phyloP scores from a whole-genome alignment of 2,797 vertebrate species.

The Falco rusticolus region DNA sequence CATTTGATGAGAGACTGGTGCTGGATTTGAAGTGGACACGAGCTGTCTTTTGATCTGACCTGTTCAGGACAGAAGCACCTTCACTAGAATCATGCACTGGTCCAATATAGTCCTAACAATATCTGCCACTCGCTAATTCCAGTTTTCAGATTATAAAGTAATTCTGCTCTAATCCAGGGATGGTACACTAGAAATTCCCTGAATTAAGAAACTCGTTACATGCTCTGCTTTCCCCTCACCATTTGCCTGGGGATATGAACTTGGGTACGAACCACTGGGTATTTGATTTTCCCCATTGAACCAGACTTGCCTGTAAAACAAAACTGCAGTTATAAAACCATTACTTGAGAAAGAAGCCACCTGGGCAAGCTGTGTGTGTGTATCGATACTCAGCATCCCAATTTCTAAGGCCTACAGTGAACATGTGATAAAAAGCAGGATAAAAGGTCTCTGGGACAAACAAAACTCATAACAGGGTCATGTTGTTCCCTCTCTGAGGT shows the following conservation, averaged over 20 bases:
- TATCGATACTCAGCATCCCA: neutral
- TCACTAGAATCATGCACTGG: neutral
- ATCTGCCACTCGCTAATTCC: neutral
- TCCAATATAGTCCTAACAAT: neutral
- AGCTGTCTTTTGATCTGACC: neutral
- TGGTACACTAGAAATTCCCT: neutral
- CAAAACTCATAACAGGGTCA: neutral
- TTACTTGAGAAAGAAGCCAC: neutral
- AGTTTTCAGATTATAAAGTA: neutral
- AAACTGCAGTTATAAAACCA: neutral
- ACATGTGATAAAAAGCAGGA: neutral
- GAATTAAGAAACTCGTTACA: rapidly evolving
- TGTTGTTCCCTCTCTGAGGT: neutral
- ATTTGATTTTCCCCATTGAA: neutral
- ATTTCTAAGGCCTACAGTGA: neutral
- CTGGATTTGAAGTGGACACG: neutral
- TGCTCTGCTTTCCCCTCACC: neutral
- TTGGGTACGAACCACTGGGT: neutral
- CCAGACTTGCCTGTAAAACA: neutral
- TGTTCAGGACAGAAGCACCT: neutral
- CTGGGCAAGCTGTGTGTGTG: neutral
- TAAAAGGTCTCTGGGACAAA: neutral
- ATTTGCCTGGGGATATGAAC: neutral
- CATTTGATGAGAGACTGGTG: neutral
- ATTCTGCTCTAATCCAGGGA: neutral